These are phyloP conservation scores for Limnothrissa miodon DNA, from an alignment of 2,113 vertebrate species.

Conservation along the genomic window DNA sequence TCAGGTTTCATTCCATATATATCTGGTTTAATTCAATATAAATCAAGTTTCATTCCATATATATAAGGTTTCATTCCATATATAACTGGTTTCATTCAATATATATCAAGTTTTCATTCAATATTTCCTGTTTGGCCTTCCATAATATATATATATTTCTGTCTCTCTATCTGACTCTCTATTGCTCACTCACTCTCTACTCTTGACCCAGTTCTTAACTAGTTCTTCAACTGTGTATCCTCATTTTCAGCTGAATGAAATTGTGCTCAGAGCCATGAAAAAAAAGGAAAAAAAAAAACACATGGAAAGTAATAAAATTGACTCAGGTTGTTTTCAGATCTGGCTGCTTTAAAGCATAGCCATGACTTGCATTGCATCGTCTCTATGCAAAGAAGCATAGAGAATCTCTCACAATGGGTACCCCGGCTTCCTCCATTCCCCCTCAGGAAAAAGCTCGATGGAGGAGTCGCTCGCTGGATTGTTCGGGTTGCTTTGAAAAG, in stretches of 20 bases:
- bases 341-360: conserved; percentile 33
- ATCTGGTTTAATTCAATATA: too few species aligned
- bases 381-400: neutral
- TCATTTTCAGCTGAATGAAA: neutral
- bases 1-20: too few species aligned
- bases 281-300: neutral
- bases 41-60: too few species aligned
- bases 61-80: too few species aligned
- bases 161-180: neutral
- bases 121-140: too few species aligned
- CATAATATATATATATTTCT: neutral
- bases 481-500: conserved; percentile 8
- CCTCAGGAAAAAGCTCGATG: conserved; percentile 3
- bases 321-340: conserved; percentile 31
- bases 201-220: neutral
- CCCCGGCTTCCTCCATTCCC: neutral
- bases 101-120: too few species aligned
- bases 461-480: conserved; percentile 22
- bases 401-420: neutral
- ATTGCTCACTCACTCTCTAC: neutral
- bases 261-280: neutral
- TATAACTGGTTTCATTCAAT: too few species aligned
- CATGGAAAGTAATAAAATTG: neutral
- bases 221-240: neutral
- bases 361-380: conserved; percentile 1